Base-by-base conservation (phyloP, 2,888 invertebrate genomes). In the Acholoe squamosa region DNA sequence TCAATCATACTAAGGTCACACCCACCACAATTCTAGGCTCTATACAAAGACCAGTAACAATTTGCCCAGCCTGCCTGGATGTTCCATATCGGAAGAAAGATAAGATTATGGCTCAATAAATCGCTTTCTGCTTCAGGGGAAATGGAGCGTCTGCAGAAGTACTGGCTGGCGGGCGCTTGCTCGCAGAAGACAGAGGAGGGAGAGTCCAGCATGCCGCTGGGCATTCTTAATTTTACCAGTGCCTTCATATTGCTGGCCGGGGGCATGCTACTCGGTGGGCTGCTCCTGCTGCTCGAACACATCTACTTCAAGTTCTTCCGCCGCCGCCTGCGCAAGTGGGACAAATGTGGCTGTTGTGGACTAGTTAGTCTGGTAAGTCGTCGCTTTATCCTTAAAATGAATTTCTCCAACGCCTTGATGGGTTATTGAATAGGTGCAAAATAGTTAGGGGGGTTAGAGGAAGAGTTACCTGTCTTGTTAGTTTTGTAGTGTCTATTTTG, bases 91-190 rank as follows among this genome's bases (percentile, higher is more conserved):
- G n/a, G n/a, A n/a, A n/a, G n/a, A n/a, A n/a, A n/a, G 5, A 61
- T n/a, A 61, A 12, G 5, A 61, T 61, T 7, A 43, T 10, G 10
- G 43, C 43, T 43, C 43, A 7, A 10, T 43, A 43, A 43, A 43
- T 25, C 5, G 54, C 25, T 51, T 56, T 54, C n/a, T 10, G 5
- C 92, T 94, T 28, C 94, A 97, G 92, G 99, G 80, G 99, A 99
- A 95, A 96, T 99, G 94, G 99, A 99, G 96, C 97, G 99, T 92
- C 97, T 99, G 93, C 97, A 99, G 94, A 96, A 96, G 91, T 97
- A 98, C 95, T 99, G 99, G 99, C 98, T 99, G 97, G 98, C 99
- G 0, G 99, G 99, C 56, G 98, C 98, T 0, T 99, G 99, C 96
- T 97, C 98, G 94, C 98, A 98, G 0, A 98, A 98, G 92, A 98